Evolutionary conservation across 2,797 vertebrate genomes (phyloP), one percentile per base, ranked within the genome.

Genomic region (Gymnothorax javanicus): DNA sequence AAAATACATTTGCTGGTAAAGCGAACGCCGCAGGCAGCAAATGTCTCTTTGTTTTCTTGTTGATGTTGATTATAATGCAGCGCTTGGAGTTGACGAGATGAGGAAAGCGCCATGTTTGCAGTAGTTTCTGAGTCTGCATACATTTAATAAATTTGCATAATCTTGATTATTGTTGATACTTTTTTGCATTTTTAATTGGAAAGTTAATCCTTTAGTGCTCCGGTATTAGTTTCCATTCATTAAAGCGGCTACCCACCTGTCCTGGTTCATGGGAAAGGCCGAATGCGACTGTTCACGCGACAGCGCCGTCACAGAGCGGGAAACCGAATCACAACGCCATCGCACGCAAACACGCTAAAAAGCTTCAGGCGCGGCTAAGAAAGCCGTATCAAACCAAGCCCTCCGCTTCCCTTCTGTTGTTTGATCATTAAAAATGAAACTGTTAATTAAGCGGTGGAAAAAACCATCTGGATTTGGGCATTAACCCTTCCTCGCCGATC

Each of bases 371-470:
- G 64, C 86, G 64, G 64, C 27, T 57, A 84, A 83, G 33, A 83
- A 87, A 81, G 64, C 85, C 85, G 75, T 82, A 87, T 87, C 82
- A 87, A 75, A 73, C 83, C 82, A 84, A 84, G 60, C 82, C 87
- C 83, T 83, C 82, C 83, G 82, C 83, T 67, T 85, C 83, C 87
- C 87, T 87, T 87, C 83, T 87, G 87, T 81, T 83, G 87, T 87
- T 87, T 87, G 87, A 87, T 87, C 87, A 83, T 20, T 71, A 87
- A 82, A 87, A 87, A 81, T 87, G 87, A 87, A 87, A 87, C 87
- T 79, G 83, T 85, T 85, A 84, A 87, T 87, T 87, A 84, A 83
- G 83, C 71, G 58, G 58, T 64, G 83, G 43, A 87, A 84, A n/a
- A 87, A 60, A 52, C 83, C 83, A 84, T 87, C 83, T 87, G 86